These are phyloP conservation scores for Lagopus leucura DNA, from an alignment of 2,113 vertebrate species.

Conservation along the genomic window DNA sequence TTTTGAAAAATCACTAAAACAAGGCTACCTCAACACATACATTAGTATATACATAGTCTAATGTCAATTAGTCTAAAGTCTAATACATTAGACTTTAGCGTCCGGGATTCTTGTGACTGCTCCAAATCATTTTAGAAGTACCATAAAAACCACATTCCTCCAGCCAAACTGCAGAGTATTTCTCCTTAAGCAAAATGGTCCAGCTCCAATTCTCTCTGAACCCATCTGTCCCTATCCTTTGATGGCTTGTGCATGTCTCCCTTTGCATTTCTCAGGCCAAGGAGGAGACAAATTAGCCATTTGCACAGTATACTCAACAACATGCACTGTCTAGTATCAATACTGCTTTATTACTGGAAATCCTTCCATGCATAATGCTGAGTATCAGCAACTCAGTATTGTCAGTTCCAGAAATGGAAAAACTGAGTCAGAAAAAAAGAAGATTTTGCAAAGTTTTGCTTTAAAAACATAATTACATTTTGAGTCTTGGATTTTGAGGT, in stretches of 20 bases:
- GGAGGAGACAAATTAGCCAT: neutral
- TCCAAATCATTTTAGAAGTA: neutral
- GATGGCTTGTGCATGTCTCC: neutral
- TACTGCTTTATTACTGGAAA: conserved; percentile 7
- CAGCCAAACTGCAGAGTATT: neutral
- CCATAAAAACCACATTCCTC: neutral
- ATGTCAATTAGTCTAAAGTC: too few relatives aligned
- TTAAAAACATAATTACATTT: neutral
- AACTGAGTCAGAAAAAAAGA: neutral
- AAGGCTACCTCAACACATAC: neutral
- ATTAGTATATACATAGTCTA: too few relatives aligned
- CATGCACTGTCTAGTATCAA: neutral
- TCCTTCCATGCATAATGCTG: neutral
- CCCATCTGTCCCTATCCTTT: neutral
- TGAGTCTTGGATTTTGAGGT: neutral
- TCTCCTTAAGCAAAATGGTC: neutral
- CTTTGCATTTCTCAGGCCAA: neutral
- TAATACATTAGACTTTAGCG: neutral
- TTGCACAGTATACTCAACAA: neutral
- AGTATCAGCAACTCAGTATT: neutral
- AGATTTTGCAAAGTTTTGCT: neutral
- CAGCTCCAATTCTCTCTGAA: neutral
- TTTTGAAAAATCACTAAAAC: neutral
- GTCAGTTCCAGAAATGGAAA: neutral
- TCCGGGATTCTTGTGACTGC: neutral